phyloP scores from a whole-genome alignment of 1,140 invertebrate genomes.

The Drosophila bifasciata region DNA sequence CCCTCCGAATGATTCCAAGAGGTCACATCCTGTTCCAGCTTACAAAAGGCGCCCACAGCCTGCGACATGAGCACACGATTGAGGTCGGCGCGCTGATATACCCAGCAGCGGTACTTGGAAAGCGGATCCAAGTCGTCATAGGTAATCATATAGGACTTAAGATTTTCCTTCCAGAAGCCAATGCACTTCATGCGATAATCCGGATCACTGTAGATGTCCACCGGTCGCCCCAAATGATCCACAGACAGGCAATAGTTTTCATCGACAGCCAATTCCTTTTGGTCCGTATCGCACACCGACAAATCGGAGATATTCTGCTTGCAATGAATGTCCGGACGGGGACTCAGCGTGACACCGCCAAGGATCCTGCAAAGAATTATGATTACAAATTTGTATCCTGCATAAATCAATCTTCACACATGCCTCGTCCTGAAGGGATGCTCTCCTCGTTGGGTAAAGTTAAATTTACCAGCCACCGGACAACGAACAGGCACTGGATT shows the following conservation, averaged over 20 bases:
- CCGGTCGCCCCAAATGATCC: constrained; percentile 95
- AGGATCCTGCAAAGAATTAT: constrained; percentile 88
- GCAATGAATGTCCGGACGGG: constrained; percentile 96
- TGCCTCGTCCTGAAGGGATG: constrained; percentile 92
- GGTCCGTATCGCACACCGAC: constrained; percentile 96
- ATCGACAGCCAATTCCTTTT: constrained; percentile 96
- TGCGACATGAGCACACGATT: constrained; percentile 95
- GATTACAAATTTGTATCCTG: background rate
- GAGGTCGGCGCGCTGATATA: constrained; percentile 97
- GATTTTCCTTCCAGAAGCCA: constrained; percentile 98
- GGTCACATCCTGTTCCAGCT: constrained; percentile 94
- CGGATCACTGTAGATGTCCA: constrained; percentile 97
- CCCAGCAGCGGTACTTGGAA: constrained; percentile 98
- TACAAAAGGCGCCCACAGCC: constrained; percentile 95
- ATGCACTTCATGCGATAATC: constrained; percentile 99
- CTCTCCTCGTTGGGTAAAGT: constrained; percentile 95
- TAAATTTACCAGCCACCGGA: constrained; percentile 98
- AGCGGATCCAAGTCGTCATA: constrained; percentile 98
- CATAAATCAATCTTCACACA: background rate
- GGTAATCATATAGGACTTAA: constrained; percentile 98
- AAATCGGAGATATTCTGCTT: constrained; percentile 97
- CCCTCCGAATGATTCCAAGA: constrained; percentile 95
- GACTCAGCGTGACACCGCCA: constrained; percentile 96
- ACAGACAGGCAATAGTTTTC: constrained; percentile 98
- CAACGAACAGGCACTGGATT: constrained; percentile 96